Conservation (phyloP, 2,113 vertebrate genomes). For the Rostratula benghalensis region DNA sequence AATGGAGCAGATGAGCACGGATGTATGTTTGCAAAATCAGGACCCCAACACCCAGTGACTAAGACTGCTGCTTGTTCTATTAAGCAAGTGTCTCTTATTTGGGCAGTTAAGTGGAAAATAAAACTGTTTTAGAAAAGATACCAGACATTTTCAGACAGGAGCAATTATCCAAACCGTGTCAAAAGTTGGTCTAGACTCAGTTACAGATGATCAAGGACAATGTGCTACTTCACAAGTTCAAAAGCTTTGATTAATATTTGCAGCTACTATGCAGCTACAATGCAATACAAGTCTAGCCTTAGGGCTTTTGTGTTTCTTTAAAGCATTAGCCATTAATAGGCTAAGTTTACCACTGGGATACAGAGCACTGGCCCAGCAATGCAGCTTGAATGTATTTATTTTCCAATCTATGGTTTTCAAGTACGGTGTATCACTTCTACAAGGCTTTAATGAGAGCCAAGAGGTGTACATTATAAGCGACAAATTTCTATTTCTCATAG, state of each 20-base stretch:
- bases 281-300: slow-evolving; percentile 28
- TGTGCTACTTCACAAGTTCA: slow-evolving; percentile 24
- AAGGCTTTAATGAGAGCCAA: slow-evolving; percentile 58
- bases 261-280: slow-evolving; percentile 40
- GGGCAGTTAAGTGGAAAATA: background rate
- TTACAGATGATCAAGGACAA: slow-evolving; percentile 55
- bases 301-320: slow-evolving; percentile 69
- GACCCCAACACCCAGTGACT: background rate
- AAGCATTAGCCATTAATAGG: slow-evolving; percentile 61
- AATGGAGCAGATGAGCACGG: background rate
- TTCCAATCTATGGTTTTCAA: slow-evolving; percentile 58
- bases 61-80: background rate
- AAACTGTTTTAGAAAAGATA: background rate
- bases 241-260: slow-evolving; percentile 54
- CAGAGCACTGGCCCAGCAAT: slow-evolving; percentile 38
- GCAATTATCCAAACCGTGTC: background rate
- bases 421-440: slow-evolving; percentile 48
- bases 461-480: slow-evolving; percentile 38
- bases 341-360: slow-evolving; percentile 64
- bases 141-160: background rate
- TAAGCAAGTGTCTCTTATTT: background rate
- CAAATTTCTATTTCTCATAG: slow-evolving; percentile 33
- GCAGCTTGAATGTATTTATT: slow-evolving; percentile 42
- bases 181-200: slow-evolving; percentile 1
- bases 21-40: background rate